phyloP scores from a whole-genome alignment of 2,888 invertebrate species.

The Brenthis ino region DNA sequence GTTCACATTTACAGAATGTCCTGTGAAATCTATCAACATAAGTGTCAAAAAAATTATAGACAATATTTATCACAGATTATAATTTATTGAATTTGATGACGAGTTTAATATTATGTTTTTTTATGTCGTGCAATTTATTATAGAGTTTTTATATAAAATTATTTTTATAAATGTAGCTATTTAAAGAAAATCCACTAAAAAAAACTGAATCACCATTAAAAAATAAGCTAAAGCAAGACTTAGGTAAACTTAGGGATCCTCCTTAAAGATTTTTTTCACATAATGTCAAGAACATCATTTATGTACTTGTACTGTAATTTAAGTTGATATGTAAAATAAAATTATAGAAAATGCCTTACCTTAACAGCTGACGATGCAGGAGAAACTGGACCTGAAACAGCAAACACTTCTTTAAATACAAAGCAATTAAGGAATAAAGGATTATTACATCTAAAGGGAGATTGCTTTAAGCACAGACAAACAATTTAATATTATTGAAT shows the following conservation, averaged over 20 bases:
- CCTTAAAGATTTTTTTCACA: not conserved
- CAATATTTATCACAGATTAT: conserved; percentile 9
- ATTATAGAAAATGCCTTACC: conserved; percentile 43
- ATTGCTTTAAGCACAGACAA: conserved; percentile 30
- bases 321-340: not conserved
- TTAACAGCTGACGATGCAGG: conserved; percentile 41
- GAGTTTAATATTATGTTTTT: too few species aligned
- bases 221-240: too few species aligned
- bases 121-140: too few species aligned
- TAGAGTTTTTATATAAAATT: too few species aligned
- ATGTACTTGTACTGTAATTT: not conserved
- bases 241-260: not conserved
- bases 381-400: conserved; percentile 49
- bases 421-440: conserved; percentile 9
- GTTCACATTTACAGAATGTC: conserved; percentile 67
- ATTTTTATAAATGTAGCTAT: too few species aligned
- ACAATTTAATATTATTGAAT: conserved; percentile 41
- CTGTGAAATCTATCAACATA: conserved; percentile 60
- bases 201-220: too few species aligned
- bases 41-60: conserved; percentile 40
- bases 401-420: conserved; percentile 16
- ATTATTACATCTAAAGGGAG: conserved; percentile 9
- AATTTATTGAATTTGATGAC: not conserved
- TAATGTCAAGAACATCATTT: not conserved
- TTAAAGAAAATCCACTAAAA: not conserved